Evolutionary conservation across 1,140 invertebrate genomes (phyloP).

Genomic region (Monomorium pharaonis): DNA sequence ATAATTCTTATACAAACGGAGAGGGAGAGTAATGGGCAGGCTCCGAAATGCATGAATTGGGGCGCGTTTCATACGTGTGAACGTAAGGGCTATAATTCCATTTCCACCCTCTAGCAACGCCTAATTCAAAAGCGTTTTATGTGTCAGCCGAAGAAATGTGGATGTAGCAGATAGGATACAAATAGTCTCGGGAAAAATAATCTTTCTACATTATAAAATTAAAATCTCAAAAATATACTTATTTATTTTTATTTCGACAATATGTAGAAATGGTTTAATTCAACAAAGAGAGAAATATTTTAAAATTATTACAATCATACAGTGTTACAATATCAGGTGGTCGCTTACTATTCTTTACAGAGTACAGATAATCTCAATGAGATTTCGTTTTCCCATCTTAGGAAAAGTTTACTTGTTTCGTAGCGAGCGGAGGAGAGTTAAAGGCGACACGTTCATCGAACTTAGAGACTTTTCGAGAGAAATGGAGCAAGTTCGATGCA

Average conservation of each 20-base stretch:
- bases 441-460: conserved; percentile 60
- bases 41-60: conserved; percentile 33
- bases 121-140: conserved; percentile 27
- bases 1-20: conserved; percentile 9
- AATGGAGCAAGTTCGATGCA: conserved; percentile 56
- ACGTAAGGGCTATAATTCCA: conserved; percentile 45
- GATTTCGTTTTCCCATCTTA: conserved; percentile 51
- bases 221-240: not conserved
- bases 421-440: conserved; percentile 25
- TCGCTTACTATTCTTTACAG: conserved; percentile 20
- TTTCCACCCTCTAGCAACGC: conserved; percentile 3
- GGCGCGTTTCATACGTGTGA: not conserved
- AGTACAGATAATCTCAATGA: conserved; percentile 44
- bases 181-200: not conserved
- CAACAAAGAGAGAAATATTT: not conserved
- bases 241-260: not conserved
- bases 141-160: not conserved
- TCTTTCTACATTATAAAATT: conserved; percentile 1
- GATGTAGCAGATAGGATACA: not conserved
- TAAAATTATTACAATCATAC: not conserved
- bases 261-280: not conserved
- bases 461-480: conserved; percentile 55
- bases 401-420: conserved; percentile 58
- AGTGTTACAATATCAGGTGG: not conserved
- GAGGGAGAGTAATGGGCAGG: conserved; percentile 28